Percentiles rank a stretch among this genome's conserved stretches.
Conservation (phyloP, 1,140 invertebrate genomes). For the Ips nitidus region DNA sequence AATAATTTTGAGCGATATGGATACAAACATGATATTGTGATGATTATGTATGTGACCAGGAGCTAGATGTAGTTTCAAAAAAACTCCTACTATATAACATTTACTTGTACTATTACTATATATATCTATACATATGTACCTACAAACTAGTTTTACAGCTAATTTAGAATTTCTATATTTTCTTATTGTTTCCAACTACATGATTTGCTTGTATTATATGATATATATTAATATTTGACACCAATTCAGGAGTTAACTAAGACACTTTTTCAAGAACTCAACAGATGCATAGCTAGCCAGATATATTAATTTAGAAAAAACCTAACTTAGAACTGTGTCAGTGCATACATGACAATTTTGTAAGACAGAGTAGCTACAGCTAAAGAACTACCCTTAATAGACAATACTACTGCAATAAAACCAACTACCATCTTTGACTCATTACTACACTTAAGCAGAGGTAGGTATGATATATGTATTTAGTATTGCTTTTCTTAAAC, state of each 20-base stretch:
- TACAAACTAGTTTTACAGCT: constrained; percentile 8
- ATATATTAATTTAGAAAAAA: not conserved
- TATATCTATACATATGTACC: not conserved
- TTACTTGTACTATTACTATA: constrained; percentile 4
- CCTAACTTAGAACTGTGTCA: not conserved
- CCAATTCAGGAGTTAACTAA: not conserved
- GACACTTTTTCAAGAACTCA: no score
- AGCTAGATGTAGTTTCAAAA: not conserved
- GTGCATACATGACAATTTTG: not conserved
- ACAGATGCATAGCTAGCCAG: not conserved
- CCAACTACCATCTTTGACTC: no score
- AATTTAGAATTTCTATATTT: constrained; percentile 19
- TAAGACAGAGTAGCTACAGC: not conserved
- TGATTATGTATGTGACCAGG: not conserved
- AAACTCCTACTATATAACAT: constrained; percentile 1
- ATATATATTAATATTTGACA: not conserved
- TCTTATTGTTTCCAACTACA: constrained; percentile 4
- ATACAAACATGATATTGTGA: not conserved
- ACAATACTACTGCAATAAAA: no score
- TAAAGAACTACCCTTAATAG: no score
- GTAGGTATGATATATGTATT: no score
- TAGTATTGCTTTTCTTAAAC: no score
- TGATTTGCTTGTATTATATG: not conserved
- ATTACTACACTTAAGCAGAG: no score
- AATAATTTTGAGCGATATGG: constrained; percentile 2